Evolutionary conservation across 1,140 invertebrate genomes (phyloP), one percentile per base, ranked within the genome.

Genomic region (Mylabris phalerata): DNA sequence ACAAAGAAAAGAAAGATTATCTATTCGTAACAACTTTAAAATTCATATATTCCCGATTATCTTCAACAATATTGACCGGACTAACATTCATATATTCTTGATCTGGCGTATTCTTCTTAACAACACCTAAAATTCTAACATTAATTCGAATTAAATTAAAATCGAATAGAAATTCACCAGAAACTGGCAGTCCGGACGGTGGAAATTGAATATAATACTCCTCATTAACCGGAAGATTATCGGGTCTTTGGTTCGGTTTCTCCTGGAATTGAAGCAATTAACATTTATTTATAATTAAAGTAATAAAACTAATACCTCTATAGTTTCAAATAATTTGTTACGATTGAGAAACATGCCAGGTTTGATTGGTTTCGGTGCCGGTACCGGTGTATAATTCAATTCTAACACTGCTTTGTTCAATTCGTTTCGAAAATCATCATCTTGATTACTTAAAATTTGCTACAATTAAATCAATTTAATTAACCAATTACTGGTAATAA

Each of bases 201-300:
- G 79, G 78, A 64, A 79, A 81, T 1, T 77, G 71, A 48, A 80
- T 79, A 58, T 78, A 80, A 64, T 78, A 78, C 13, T 64, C 65
- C 26, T 61, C 57, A 9, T 32, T 27, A 3, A 60, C 4, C 47
- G 49, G 41, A 26, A 61, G 48, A 10, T 44, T 63, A 43, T 62
- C 57, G 39, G 63, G 59, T 26, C 57, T 55, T 11, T 45, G 45
- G n/a, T 50, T 26, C 39, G 65, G 63, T 38, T 68, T 65, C 50
- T 68, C 55, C 19, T 19, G 1, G 1, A 19, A 19, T 19, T 19
- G 1, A 2, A 19, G 1, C 19, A 19, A 19, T 19, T 19, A 19
- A 19, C 1, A 19, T 19, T 19, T 1, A 19, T 19, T 19, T 19
- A 19, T 19, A 19, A 19, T 19, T 19, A 13, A 0, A 13, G 1